phyloP scores from a whole-genome alignment of 2,888 invertebrate genomes.

The Frankliniella intonsa region DNA sequence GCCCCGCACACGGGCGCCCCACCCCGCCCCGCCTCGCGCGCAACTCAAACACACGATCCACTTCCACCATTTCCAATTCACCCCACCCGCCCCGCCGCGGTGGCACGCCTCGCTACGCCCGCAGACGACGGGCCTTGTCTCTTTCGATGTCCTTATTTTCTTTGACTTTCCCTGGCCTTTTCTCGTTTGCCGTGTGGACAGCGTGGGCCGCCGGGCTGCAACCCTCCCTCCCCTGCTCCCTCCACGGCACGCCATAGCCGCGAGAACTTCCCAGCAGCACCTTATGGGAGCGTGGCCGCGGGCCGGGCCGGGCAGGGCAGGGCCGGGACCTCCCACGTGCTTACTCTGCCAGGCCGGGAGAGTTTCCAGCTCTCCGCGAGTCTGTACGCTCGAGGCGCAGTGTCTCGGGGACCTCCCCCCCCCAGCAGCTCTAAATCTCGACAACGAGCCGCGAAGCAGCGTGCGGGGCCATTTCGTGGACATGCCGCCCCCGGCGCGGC shows the following conservation, averaged over 20 bases:
- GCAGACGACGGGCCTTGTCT: too few relatives aligned
- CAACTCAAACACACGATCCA: neutral
- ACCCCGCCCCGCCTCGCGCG: neutral
- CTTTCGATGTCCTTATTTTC: neutral
- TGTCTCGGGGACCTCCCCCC: too few relatives aligned
- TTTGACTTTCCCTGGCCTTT: neutral
- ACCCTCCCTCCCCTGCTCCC: neutral
- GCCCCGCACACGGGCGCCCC: neutral
- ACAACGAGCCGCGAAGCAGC: neutral
- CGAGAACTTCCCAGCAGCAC: too few relatives aligned
- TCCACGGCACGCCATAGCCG: too few relatives aligned
- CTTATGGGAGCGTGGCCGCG: too few relatives aligned
- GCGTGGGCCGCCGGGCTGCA: neutral
- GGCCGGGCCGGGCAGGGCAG: too few relatives aligned
- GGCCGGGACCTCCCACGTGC: too few relatives aligned
- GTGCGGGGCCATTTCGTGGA: neutral
- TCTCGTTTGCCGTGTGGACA: neutral
- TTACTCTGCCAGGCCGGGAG: too few relatives aligned
- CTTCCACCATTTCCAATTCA: constrained; percentile 1
- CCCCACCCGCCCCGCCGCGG: too few relatives aligned
- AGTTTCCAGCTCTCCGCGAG: too few relatives aligned
- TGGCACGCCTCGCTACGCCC: too few relatives aligned
- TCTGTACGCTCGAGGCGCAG: too few relatives aligned
- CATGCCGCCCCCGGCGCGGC: neutral
- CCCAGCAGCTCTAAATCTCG: neutral